Evolutionary conservation across 1,140 invertebrate genomes (phyloP).

Genomic region (Hydropsyche tenuis): DNA sequence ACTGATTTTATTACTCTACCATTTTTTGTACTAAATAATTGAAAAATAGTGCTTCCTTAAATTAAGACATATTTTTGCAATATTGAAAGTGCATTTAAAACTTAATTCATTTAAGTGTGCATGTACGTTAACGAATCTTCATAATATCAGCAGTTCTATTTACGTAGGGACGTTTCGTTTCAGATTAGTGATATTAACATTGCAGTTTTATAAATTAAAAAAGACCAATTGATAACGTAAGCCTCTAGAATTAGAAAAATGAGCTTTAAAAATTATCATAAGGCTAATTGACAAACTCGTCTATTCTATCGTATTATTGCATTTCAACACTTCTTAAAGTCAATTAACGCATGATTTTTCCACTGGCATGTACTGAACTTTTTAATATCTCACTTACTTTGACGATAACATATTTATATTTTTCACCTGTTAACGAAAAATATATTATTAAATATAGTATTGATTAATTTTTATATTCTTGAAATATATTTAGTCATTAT

Average conservation of each 20-base stretch:
- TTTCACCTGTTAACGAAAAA: not conserved
- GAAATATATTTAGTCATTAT: conserved; percentile 5
- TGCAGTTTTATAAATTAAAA: conserved; percentile 7
- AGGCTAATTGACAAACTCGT: conserved; percentile 30
- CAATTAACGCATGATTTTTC: conserved; percentile 14
- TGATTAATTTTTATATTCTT: conserved; percentile 10
- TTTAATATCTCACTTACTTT: not conserved
- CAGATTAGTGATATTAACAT: not conserved
- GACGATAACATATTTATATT: no score
- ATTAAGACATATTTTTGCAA: conserved; percentile 5
- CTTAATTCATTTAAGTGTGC: not conserved
- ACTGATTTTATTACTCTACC: not conserved
- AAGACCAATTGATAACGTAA: conserved; percentile 39
- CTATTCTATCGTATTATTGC: conserved; percentile 18
- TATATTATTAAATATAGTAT: not conserved
- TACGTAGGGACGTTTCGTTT: no score
- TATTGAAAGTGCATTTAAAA: not conserved
- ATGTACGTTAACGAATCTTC: not conserved
- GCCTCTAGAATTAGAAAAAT: conserved; percentile 29
- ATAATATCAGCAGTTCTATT: not conserved
- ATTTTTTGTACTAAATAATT: conserved; percentile 2
- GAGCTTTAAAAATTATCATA: conserved; percentile 37
- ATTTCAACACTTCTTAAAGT: not conserved
- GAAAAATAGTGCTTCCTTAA: conserved; percentile 22
- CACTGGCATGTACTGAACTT: not conserved